Conservation (phyloP, 2,797 vertebrate species). For the Bothrops alternatus region DNA sequence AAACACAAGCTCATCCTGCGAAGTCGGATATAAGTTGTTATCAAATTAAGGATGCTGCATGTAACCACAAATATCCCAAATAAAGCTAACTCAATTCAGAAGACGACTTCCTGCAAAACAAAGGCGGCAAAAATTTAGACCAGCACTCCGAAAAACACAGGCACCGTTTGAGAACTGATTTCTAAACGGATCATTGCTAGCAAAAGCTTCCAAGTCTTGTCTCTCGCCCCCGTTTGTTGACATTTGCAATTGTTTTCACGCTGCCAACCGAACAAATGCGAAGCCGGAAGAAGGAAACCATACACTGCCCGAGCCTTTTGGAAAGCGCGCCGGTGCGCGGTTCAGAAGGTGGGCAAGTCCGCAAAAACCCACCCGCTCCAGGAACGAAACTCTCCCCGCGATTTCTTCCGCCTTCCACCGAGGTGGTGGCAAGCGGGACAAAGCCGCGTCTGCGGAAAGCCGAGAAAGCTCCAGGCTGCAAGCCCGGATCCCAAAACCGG, state of each 20-base stretch:
- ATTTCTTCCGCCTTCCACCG: neutral
- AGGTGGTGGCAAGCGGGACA: neutral
- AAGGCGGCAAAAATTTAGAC: neutral
- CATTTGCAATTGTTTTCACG: neutral
- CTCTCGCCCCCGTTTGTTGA: too few relatives aligned
- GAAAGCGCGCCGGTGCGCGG: neutral
- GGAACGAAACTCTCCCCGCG: neutral
- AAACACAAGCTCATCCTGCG: neutral
- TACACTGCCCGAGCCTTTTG: neutral
- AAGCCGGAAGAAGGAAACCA: too few relatives aligned
- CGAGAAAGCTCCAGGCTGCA: neutral
- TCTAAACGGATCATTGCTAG: neutral
- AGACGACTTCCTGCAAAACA: neutral
- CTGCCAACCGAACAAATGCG: neutral
- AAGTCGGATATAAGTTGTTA: neutral
- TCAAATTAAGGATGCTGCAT: neutral
- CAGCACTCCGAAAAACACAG: neutral
- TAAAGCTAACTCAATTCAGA: neutral
- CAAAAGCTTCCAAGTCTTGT: too few relatives aligned
- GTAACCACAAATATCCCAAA: neutral
- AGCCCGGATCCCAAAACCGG: neutral
- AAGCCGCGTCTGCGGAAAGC: neutral
- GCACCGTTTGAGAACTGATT: neutral
- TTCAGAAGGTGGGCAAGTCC: neutral
- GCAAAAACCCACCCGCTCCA: neutral